These are phyloP conservation scores for Setophaga coronata DNA, from an alignment of 2,113 vertebrate genomes.

Conservation along the genomic window DNA sequence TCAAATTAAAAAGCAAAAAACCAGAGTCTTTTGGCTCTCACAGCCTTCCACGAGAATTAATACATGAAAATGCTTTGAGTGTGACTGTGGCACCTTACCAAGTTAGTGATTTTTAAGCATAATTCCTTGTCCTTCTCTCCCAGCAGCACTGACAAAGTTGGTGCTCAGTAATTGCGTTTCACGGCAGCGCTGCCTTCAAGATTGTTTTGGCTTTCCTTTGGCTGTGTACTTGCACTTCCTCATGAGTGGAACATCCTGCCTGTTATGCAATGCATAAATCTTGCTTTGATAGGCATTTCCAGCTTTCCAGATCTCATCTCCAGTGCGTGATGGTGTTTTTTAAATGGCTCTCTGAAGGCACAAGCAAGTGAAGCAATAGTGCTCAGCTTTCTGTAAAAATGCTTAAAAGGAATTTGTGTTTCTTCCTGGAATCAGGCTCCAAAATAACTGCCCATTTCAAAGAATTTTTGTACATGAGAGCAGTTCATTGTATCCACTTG, in stretches of 20 bases:
- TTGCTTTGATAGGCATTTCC: constrained; percentile 69
- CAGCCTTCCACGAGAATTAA: neutral
- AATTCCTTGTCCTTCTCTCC: neutral
- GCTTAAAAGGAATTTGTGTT: neutral
- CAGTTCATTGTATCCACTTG: constrained; percentile 50
- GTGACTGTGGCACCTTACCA: neutral
- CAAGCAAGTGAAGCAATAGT: constrained; percentile 9
- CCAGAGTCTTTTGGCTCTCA: neutral
- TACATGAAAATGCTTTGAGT: neutral
- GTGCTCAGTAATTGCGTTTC: constrained; percentile 5
- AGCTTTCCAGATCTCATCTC: constrained; percentile 55
- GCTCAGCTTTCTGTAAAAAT: constrained; percentile 21
- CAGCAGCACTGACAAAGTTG: neutral
- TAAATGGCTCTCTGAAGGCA: neutral
- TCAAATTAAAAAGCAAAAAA: neutral
- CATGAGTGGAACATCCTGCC: constrained; percentile 57
- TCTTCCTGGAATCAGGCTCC: constrained; percentile 10
- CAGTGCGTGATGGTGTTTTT: neutral
- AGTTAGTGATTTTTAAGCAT: neutral
- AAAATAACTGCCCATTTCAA: constrained; percentile 41
- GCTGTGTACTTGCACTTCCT: constrained; percentile 55
- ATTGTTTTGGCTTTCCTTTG: constrained; percentile 60
- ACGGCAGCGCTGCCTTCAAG: constrained; percentile 21
- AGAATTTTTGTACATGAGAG: constrained; percentile 35
- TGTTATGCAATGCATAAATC: constrained; percentile 58